Evolutionary conservation across 2,888 invertebrate species (phyloP).

Genomic region (Phengaris alcon): DNA sequence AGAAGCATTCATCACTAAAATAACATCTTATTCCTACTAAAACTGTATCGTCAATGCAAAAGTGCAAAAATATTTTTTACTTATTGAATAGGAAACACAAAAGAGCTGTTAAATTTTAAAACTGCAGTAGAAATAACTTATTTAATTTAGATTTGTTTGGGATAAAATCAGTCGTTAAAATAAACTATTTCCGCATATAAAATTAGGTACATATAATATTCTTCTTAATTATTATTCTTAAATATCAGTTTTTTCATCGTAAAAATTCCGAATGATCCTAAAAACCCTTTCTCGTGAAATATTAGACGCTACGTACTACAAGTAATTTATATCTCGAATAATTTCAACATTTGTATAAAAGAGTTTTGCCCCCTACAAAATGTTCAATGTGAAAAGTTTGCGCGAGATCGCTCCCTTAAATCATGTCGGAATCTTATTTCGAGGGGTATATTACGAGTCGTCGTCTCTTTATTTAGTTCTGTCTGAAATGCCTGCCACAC

Average conservation of each 20-base stretch:
- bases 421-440: slow-evolving; percentile 18
- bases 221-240: too few relatives aligned
- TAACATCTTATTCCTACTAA: neutral
- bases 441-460: slow-evolving; percentile 3
- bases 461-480: neutral
- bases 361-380: slow-evolving; percentile 17
- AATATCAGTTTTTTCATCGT: neutral
- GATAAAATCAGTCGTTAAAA: neutral
- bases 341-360: neutral
- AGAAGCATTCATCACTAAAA: too few relatives aligned
- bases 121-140: too few relatives aligned
- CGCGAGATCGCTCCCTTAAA: slow-evolving; percentile 2
- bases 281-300: neutral
- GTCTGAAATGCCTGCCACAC: neutral
- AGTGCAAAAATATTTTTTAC: too few relatives aligned
- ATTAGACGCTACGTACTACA: neutral
- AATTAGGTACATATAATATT: too few relatives aligned
- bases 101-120: too few relatives aligned
- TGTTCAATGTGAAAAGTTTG: slow-evolving; percentile 26
- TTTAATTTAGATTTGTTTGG: too few relatives aligned
- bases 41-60: too few relatives aligned
- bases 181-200: neutral
- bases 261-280: neutral
- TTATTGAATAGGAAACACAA: too few relatives aligned
- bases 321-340: slow-evolving; percentile 18